Evolutionary conservation across 2,888 invertebrate genomes (phyloP).

Genomic region (Conchocele bisecta): DNA sequence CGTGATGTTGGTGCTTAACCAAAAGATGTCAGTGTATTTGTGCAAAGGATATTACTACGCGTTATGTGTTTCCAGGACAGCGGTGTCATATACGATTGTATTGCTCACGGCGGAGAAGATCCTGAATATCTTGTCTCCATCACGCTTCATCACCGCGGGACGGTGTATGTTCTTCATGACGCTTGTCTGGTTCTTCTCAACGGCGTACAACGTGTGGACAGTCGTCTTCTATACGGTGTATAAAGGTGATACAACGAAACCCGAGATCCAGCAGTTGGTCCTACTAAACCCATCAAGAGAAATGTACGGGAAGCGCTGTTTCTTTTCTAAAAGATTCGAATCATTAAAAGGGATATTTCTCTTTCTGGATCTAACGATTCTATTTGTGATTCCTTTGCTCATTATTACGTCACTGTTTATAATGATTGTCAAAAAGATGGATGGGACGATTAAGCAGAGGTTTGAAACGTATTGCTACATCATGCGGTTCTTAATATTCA

Average conservation of each 20-base stretch:
- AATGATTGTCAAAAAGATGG: conserved; percentile 54
- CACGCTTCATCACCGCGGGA: conserved; percentile 65
- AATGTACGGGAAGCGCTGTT: conserved; percentile 53
- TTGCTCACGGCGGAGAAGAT: conserved; percentile 62
- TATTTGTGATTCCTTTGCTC: conserved; percentile 64
- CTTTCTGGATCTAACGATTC: conserved; percentile 64
- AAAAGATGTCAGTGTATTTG: conserved; percentile 59
- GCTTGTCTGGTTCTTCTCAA: conserved; percentile 78
- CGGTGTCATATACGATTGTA: conserved; percentile 67
- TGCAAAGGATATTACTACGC: conserved; percentile 71
- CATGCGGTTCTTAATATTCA: conserved; percentile 60
- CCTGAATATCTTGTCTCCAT: conserved; percentile 59
- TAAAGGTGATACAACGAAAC: conserved; percentile 40
- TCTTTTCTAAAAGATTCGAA: conserved; percentile 66
- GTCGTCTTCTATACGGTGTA: conserved; percentile 70
- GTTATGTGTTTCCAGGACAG: conserved; percentile 69
- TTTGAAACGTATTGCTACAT: conserved; percentile 64
- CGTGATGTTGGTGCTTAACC: conserved; percentile 30
- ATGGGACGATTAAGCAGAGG: conserved; percentile 57
- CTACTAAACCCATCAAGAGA: conserved; percentile 25
- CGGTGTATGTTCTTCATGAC: conserved; percentile 77
- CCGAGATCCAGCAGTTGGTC: conserved; percentile 15
- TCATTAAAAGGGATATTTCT: conserved; percentile 66
- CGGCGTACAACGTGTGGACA: conserved; percentile 79
- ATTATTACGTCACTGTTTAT: conserved; percentile 43